phyloP scores from a whole-genome alignment of 2,113 vertebrate species.

The Copsychus sechellarum region DNA sequence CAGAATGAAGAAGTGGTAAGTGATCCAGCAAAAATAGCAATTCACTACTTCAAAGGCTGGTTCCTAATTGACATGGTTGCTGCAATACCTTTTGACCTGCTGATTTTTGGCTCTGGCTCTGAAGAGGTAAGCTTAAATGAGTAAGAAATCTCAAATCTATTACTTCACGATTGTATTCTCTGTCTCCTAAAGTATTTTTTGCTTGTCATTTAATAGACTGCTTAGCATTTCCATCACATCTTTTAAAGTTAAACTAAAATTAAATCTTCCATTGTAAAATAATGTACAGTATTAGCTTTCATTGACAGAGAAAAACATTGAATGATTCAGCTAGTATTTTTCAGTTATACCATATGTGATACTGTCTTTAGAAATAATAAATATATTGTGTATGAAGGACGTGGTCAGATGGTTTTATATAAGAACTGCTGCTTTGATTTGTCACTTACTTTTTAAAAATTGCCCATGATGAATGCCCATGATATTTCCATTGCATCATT shows the following conservation, averaged over 20 bases:
- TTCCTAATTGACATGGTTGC: conserved; percentile 99
- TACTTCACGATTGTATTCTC: background rate
- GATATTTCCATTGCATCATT: background rate
- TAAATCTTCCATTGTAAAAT: background rate
- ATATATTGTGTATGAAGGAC: background rate
- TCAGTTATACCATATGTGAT: background rate
- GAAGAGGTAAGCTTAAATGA: conserved; percentile 89
- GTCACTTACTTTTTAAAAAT: background rate
- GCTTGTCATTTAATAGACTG: background rate
- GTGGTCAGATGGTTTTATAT: background rate
- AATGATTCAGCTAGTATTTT: background rate
- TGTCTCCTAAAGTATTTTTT: background rate
- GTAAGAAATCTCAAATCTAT: background rate
- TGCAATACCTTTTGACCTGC: conserved; percentile 98
- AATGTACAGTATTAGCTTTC: background rate
- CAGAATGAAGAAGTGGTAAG: conserved; percentile 98
- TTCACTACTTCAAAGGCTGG: conserved; percentile 99
- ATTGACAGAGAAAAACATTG: background rate
- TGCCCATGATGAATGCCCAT: background rate
- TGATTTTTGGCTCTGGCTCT: conserved; percentile 98
- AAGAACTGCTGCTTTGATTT: background rate
- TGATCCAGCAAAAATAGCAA: conserved; percentile 95
- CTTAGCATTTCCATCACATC: background rate
- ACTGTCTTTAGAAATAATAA: background rate
- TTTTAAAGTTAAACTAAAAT: background rate